A percentile compares a stretch with the other conserved stretches of the same genome.
phyloP scores from a whole-genome alignment of 2,888 invertebrate species.

The Andrena minutula region DNA sequence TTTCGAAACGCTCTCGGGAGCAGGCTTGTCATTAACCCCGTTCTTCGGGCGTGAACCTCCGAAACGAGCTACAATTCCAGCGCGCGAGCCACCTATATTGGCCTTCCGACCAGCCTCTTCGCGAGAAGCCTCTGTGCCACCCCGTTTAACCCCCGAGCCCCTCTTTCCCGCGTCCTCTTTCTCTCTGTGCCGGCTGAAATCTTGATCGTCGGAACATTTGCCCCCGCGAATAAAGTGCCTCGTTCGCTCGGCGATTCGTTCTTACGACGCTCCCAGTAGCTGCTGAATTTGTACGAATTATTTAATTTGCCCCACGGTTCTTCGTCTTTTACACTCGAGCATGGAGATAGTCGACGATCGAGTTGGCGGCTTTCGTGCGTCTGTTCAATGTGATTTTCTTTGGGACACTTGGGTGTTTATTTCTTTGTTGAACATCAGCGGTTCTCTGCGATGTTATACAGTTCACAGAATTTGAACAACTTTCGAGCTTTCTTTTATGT shows the following conservation, averaged over 20 bases:
- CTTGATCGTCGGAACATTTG: slow-evolving; percentile 39
- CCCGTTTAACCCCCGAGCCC: slow-evolving; percentile 25
- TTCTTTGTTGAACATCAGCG: background rate
- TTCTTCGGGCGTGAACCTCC: slow-evolving; percentile 68
- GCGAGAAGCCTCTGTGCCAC: slow-evolving; percentile 32
- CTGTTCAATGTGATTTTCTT: too few relatives aligned
- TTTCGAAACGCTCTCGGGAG: slow-evolving; percentile 63
- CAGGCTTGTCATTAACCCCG: slow-evolving; percentile 70
- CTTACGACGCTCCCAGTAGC: background rate
- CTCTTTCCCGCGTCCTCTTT: background rate
- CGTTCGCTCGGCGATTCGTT: slow-evolving; percentile 29
- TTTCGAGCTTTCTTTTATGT: too few relatives aligned
- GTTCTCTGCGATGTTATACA: background rate
- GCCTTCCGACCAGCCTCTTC: slow-evolving; percentile 45
- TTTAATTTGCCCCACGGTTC: slow-evolving; percentile 11
- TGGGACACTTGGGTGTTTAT: too few relatives aligned
- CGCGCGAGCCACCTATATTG: slow-evolving; percentile 56
- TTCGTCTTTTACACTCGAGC: background rate
- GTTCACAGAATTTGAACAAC: background rate
- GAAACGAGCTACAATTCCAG: slow-evolving; percentile 65
- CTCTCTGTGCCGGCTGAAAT: slow-evolving; percentile 3
- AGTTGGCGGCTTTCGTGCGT: background rate
- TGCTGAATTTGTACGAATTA: slow-evolving; percentile 21
- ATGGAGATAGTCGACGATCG: background rate
- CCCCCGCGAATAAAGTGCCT: slow-evolving; percentile 21